Conservation (phyloP, 2,888 invertebrate genomes). For the Belgica antarctica region DNA sequence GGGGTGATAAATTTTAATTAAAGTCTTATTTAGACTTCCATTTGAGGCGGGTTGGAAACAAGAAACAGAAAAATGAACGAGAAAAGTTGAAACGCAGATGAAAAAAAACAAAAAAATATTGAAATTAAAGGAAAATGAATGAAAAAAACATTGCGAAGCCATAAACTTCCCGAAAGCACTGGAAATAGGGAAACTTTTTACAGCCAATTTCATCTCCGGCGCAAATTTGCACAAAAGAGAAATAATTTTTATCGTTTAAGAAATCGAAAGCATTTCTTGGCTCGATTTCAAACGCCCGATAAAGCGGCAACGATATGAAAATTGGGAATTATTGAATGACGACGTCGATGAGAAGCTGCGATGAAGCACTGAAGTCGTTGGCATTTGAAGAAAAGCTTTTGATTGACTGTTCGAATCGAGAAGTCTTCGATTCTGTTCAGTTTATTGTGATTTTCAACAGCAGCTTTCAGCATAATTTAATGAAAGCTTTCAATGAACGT, state of each 20-base stretch:
- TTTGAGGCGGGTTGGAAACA: neutral
- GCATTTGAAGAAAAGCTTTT: neutral
- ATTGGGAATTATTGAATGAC: neutral
- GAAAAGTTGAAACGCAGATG: neutral
- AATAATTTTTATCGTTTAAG: neutral
- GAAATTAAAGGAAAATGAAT: no score
- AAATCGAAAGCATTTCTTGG: neutral
- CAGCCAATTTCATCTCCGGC: conserved; percentile 4
- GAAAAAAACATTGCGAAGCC: no score
- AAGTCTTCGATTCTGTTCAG: neutral
- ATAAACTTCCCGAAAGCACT: no score
- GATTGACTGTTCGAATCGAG: neutral
- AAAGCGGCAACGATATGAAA: neutral
- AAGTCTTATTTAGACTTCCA: neutral
- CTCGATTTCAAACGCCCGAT: neutral
- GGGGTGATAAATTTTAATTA: neutral
- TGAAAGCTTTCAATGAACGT: no score
- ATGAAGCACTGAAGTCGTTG: neutral
- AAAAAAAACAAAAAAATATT: conserved; percentile 1
- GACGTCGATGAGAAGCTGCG: neutral
- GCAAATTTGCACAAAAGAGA: neutral
- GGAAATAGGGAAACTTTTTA: no score
- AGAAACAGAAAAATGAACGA: neutral
- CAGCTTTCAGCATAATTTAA: no score
- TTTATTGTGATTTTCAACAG: no score